Evolutionary conservation across 2,113 vertebrate species (phyloP), one percentile per base, ranked within the genome.

Genomic region (Orthonyx spaldingii): DNA sequence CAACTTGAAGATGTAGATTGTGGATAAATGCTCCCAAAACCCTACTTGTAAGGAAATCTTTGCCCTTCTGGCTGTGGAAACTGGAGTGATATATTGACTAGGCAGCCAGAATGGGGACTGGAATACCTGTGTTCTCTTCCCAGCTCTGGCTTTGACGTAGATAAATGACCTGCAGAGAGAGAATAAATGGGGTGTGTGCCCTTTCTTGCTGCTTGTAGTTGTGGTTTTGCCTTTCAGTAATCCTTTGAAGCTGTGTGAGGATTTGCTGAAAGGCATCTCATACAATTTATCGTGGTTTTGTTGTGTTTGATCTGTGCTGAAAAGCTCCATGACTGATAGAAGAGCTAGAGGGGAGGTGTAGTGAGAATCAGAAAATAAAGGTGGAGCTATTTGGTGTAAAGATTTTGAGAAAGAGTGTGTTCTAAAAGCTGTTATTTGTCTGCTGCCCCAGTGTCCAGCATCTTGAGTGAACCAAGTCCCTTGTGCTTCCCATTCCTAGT

Each of bases 401-500:
- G 17, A 44, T 57, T 49, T 26, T 83, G 65, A 69, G 69, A 39
- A 20, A 59, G 28, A 35, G 12, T 9, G 18, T 52, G 61, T 49
- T 88, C 68, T 78, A 22, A 56, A 75, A 86, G 27, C 26, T 74
- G 16, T 10, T 47, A 9, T 3, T 84, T 77, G 30, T n/a, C 24
- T 79, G 84, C 88, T 76, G 68, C 32, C 47, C 13, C 60, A 39
- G 53, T 27, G 41, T 83, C 24, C 28, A 47, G 70, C 39, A 24
- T 11, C 5, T 5, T 12, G 39, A 66, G 39, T 15, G 32, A 66
- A 16, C n/a, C 10, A 20, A 35, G 26, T 33, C 42, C 42, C 42
- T 35, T 0, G 1, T 55, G 63, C 50, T 23, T 82, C 42, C 41
- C 2, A 5, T 35, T 81, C 41, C 71, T 8, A 3, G 10, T 0